Conservation (phyloP, 2,888 invertebrate genomes). For the Nowickia ferox region DNA sequence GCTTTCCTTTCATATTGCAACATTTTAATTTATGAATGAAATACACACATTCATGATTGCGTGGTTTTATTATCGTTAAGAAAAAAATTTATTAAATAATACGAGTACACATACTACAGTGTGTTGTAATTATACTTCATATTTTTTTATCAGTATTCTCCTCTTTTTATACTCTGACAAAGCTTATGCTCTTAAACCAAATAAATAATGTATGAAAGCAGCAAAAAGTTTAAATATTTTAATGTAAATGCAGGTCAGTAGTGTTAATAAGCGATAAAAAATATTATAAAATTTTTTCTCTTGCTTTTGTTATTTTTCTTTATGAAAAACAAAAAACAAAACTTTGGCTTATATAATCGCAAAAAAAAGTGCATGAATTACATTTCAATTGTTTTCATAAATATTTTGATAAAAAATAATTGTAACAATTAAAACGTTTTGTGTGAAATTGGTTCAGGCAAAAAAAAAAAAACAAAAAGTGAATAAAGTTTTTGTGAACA, state of each 20-base stretch:
- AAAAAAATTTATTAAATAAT: not conserved
- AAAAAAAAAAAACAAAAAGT: not conserved
- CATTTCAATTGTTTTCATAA: constrained; percentile 39
- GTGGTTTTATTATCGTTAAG: constrained; percentile 7
- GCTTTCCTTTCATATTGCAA: not conserved
- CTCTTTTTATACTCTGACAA: not conserved
- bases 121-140: not conserved
- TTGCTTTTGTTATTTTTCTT: constrained; percentile 15
- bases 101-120: not conserved
- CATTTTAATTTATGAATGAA: constrained; percentile 32
- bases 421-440: constrained; percentile 18
- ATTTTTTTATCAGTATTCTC: constrained; percentile 39
- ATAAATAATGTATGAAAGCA: constrained; percentile 5
- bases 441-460: not conserved
- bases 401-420: constrained; percentile 27
- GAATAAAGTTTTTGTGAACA: not conserved
- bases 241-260: constrained; percentile 70
- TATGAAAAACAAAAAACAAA: not conserved
- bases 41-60: not conserved
- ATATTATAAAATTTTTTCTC: not conserved
- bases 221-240: constrained; percentile 33
- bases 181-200: constrained; percentile 13
- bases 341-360: constrained; percentile 46
- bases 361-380: constrained; percentile 39
- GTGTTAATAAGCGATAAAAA: constrained; percentile 63